Conservation (phyloP, 2,113 vertebrate genomes). For the Plecotus auritus region DNA sequence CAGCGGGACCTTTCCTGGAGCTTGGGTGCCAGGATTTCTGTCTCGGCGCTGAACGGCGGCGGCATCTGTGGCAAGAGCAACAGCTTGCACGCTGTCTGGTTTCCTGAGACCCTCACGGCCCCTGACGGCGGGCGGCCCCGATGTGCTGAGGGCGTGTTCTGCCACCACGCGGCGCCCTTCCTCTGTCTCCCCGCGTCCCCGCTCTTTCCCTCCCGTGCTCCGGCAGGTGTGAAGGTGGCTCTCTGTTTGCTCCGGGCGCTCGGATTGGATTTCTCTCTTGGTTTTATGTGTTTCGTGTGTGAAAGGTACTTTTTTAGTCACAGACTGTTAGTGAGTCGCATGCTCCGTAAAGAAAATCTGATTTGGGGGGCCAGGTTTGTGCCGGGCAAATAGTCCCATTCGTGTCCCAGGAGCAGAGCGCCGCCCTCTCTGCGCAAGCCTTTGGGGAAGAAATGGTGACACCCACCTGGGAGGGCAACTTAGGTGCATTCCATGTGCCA, state of each 20-base stretch:
- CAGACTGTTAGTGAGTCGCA: neutral
- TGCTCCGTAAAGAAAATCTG: neutral
- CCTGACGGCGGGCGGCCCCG: neutral
- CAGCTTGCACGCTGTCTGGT: constrained; percentile 31
- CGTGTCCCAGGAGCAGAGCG: neutral
- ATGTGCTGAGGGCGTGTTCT: neutral
- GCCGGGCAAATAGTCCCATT: neutral
- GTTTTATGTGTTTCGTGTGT: constrained; percentile 22
- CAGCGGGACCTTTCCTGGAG: constrained; percentile 57
- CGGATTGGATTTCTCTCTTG: constrained; percentile 42
- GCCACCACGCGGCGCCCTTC: neutral
- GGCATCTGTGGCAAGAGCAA: constrained; percentile 36
- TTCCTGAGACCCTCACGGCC: neutral
- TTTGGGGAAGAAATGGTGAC: neutral
- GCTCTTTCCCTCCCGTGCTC: neutral
- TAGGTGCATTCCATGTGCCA: neutral
- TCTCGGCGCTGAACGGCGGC: constrained; percentile 39
- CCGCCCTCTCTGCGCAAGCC: neutral
- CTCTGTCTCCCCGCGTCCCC: neutral
- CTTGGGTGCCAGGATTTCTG: constrained; percentile 31
- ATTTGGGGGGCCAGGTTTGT: neutral
- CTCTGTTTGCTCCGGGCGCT: constrained; percentile 50
- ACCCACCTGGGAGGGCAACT: neutral
- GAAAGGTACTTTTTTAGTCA: neutral
- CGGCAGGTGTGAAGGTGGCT: constrained; percentile 18